These are phyloP conservation scores for Palythoa grandis DNA, from an alignment of 92 coral and sea anemone species.

Conservation along the genomic window DNA sequence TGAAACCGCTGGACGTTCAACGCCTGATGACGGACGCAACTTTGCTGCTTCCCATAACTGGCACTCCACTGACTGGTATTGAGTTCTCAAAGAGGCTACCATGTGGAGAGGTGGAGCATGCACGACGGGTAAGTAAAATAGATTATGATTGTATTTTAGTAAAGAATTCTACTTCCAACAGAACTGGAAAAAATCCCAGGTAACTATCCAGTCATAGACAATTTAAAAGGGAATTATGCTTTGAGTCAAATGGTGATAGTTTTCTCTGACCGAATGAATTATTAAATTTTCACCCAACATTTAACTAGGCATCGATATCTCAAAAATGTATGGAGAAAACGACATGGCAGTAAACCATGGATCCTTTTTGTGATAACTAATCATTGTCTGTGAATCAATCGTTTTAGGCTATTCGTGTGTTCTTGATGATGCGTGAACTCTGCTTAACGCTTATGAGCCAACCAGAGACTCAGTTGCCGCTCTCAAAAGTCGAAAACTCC, in stretches of 20 bases:
- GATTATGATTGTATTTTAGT: neutral
- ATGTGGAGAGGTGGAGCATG: conserved; percentile 98
- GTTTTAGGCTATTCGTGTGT: conserved; percentile 89
- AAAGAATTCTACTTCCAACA: neutral
- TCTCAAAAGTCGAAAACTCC: conserved; percentile 96
- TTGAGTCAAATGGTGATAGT: no score
- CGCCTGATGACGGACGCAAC: conserved; percentile 98
- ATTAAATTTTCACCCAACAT: no score
- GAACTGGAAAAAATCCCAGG: no score
- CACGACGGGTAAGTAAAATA: conserved; percentile 76
- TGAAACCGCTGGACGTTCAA: conserved; percentile 88
- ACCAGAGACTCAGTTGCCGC: conserved; percentile 87
- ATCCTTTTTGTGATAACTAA: neutral
- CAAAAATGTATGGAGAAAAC: no score
- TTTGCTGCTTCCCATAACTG: conserved; percentile 89
- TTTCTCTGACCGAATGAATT: no score
- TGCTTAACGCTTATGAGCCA: conserved; percentile 80
- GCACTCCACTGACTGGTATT: conserved; percentile 98
- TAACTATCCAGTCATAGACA: no score
- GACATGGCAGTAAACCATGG: no score
- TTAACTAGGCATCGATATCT: no score
- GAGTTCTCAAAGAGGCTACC: conserved; percentile 98
- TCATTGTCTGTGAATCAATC: neutral
- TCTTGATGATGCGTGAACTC: conserved; percentile 93
- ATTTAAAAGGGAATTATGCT: no score